A percentile compares a stretch with the other conserved stretches of the same genome.
Evolutionary conservation across 2,113 vertebrate genomes (phyloP).

Genomic region (Tupaia chinensis): DNA sequence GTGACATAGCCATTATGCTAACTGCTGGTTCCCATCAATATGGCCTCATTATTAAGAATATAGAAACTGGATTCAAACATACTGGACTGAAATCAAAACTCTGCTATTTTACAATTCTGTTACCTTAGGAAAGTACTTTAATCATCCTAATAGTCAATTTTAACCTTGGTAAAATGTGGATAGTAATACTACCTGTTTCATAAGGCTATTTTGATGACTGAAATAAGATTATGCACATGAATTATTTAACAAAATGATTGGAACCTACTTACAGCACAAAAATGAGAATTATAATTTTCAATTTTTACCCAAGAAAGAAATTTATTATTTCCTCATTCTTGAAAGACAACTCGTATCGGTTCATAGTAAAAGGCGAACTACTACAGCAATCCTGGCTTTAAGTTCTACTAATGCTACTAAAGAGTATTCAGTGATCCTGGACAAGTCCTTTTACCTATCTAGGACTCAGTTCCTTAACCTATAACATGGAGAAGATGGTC

Average conservation of each 20-base stretch:
- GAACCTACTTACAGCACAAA: neutral
- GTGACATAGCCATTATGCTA: too few species aligned
- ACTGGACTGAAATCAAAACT: conserved; percentile 43
- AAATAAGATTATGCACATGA: conserved; percentile 40
- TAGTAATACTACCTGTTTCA: neutral
- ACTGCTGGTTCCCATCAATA: neutral
- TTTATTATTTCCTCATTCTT: neutral
- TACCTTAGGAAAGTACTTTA: neutral
- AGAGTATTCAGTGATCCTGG: neutral
- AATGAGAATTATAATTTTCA: neutral
- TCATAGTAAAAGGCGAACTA: neutral
- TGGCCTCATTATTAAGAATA: neutral
- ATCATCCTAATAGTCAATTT: conserved; percentile 27
- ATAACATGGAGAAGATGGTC: neutral
- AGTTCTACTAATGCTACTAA: conserved; percentile 8
- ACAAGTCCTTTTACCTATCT: neutral
- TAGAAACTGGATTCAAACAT: neutral
- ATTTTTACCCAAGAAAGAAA: conserved; percentile 3
- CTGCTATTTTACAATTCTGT: conserved; percentile 2
- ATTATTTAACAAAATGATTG: neutral
- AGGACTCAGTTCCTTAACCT: neutral
- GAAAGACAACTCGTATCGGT: neutral
- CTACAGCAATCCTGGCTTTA: conserved; percentile 10
- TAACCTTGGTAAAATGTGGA: neutral
- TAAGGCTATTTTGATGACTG: neutral